Evolutionary conservation across 1,140 invertebrate species (phyloP), one percentile per base, ranked within the genome.

Genomic region (Rhizoglyphus robini): DNA sequence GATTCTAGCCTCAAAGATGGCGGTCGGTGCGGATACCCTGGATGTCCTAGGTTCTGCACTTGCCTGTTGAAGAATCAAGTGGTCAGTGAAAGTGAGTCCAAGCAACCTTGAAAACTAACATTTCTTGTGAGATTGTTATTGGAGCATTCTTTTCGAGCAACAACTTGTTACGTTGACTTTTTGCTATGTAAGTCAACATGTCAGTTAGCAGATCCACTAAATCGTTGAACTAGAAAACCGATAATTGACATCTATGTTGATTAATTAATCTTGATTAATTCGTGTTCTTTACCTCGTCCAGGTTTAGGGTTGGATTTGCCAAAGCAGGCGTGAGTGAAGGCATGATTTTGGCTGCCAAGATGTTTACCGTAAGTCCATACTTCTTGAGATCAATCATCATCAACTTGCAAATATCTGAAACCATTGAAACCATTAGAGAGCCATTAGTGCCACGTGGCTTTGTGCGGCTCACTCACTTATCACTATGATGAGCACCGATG

Each of bases 281-380:
- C 36, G 13, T 3, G 29, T 51, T 51, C 2, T 51, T 65, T 70
- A 79, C 78, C 75, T 96, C 89, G 65, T 96, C 90, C 70, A 95
- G 78, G 76, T 86, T 91, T 48, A 97, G 79, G 31, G 83, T 83
- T 0, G 90, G 87, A 75, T 93, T 94, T 46, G 96, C 86, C 1
- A 91, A 89, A 72, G 94, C 90, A 29, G 94, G 93, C 51, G 93
- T 83, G 5, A 96, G 78, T 8, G 87, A 83, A 0, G 93, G 94
- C 82, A 97, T 90, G 34, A 96, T 89, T 73, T 88, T 84, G 0
- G 88, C 94, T 0, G 93, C 92, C 83, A 96, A 87, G 69, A 94
- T 80, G 74, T 89, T 92, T 13, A 94, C 85, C 1, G 87, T 88
- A 47, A 96, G 78, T 15, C 90, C 92, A 75, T 91, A 96, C 72